Percentiles rank a stretch among this genome's conserved stretches.
Conservation (phyloP, 1,140 invertebrate species). For the Chlorops oryzae region DNA sequence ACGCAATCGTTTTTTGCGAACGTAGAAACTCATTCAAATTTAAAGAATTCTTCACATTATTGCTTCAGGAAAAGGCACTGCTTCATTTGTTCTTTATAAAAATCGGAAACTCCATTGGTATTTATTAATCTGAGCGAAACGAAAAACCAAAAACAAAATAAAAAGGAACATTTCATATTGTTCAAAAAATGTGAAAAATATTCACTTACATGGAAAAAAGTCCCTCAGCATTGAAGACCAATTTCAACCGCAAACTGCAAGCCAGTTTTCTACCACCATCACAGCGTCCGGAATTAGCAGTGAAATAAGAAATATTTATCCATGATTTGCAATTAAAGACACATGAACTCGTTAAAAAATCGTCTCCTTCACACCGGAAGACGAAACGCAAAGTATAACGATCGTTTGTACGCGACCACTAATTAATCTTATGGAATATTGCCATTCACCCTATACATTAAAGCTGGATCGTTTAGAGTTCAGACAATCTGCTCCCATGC, state of each 20-base stretch:
- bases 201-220: constrained; percentile 60
- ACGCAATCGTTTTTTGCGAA: constrained; percentile 54
- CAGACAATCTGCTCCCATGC: constrained; percentile 58
- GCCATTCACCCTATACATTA: constrained; percentile 51
- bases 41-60: constrained; percentile 76
- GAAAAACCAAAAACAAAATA: neutral
- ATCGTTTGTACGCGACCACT: constrained; percentile 62
- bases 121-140: constrained; percentile 43
- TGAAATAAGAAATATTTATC: no score
- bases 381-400: constrained; percentile 59
- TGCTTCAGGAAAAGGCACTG: constrained; percentile 78
- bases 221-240: constrained; percentile 77
- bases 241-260: constrained; percentile 73
- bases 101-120: constrained; percentile 57
- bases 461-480: constrained; percentile 53
- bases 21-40: constrained; percentile 53
- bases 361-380: constrained; percentile 57
- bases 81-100: constrained; percentile 64
- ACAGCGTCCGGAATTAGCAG: constrained; percentile 41
- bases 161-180: neutral
- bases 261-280: constrained; percentile 60
- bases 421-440: constrained; percentile 55
- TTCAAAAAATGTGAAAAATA: no score
- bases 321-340: no score
- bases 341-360: constrained; percentile 54